Percentiles rank a stretch among this genome's conserved stretches.
Evolutionary conservation across 2,888 invertebrate species (phyloP).

Genomic region (Stramonita haemastoma): DNA sequence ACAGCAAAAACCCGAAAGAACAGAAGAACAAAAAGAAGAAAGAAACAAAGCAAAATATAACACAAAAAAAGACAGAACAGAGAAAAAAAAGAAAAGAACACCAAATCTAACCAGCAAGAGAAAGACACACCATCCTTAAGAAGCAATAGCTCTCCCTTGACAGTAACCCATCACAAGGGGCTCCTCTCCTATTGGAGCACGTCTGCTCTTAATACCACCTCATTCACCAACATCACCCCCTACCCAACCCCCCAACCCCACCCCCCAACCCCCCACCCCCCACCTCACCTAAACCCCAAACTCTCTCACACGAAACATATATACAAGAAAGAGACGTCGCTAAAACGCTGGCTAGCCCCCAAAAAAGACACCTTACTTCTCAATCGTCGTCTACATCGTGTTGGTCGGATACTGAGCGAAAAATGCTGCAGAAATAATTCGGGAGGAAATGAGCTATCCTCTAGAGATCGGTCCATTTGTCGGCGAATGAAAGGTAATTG

Average conservation of each 20-base stretch:
- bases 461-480: neutral
- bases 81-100: too few species aligned
- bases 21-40: too few species aligned
- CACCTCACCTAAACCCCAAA: neutral
- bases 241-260: neutral
- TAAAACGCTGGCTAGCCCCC: neutral
- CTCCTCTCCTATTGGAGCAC: neutral
- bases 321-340: neutral
- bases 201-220: neutral
- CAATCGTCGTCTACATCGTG: neutral
- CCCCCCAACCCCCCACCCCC: neutral
- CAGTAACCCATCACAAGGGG: neutral
- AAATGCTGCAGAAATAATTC: neutral
- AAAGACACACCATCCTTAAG: too few species aligned
- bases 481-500: slow-evolving; percentile 1
- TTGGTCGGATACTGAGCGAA: neutral
- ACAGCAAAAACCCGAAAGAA: too few species aligned
- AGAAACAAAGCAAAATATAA: too few species aligned
- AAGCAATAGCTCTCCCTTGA: neutral
- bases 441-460: neutral
- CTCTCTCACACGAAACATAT: neutral
- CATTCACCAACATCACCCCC: neutral
- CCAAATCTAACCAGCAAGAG: too few species aligned
- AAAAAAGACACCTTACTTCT: neutral
- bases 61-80: too few species aligned